Conservation (phyloP, 1,140 invertebrate species). For the Ceratosolen solmsi region DNA sequence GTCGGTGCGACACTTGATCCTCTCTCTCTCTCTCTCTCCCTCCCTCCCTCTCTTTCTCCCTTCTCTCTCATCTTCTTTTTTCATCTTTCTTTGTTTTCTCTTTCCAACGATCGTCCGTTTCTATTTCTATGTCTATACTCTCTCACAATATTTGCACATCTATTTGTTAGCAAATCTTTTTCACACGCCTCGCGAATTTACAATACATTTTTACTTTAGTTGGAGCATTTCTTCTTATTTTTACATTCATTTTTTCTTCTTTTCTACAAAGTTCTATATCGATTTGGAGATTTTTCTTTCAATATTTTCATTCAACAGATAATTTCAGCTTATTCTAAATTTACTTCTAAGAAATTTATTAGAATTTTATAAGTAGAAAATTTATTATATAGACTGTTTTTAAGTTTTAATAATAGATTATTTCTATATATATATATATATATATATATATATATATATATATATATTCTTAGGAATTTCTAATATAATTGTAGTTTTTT, state of each 20-base stretch:
- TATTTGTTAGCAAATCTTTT: neutral
- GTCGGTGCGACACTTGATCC: conserved; percentile 21
- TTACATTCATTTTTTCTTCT: neutral
- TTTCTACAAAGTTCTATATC: neutral
- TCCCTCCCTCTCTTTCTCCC: neutral
- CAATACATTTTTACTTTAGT: conserved; percentile 6
- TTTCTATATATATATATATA: too few relatives aligned
- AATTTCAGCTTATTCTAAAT: neutral
- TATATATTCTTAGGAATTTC: too few relatives aligned
- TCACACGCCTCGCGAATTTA: neutral
- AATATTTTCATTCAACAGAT: neutral
- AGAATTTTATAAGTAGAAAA: too few relatives aligned
- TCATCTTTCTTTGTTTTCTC: neutral
- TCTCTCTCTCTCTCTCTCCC: neutral
- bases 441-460: too few relatives aligned
- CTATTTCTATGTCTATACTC: conserved; percentile 16
- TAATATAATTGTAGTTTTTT: too few relatives aligned
- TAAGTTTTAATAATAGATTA: too few relatives aligned
- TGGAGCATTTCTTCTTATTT: neutral
- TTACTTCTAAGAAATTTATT: too few relatives aligned
- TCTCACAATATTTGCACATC: conserved; percentile 13
- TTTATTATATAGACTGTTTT: too few relatives aligned
- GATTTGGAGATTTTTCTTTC: neutral
- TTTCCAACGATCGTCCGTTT: neutral
- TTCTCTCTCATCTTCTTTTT: neutral